Conservation (phyloP, 1,140 invertebrate species). For the Agrypnia vestita region DNA sequence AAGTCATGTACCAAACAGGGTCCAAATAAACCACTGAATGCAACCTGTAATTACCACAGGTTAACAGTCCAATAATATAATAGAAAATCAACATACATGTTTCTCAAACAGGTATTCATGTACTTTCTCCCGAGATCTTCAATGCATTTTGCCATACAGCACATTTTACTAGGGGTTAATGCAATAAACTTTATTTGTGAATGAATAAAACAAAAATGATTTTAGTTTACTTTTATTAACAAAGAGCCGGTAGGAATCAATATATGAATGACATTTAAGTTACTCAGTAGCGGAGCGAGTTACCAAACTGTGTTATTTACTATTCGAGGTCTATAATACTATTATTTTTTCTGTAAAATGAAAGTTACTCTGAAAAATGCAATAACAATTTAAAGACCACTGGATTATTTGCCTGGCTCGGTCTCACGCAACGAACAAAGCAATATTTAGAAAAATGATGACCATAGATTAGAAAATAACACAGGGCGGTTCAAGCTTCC, state of each 20-base stretch:
- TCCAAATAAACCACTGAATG: too few species aligned
- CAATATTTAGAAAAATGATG: constrained; percentile 13
- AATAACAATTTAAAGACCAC: background rate
- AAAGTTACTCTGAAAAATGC: background rate
- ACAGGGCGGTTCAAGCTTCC: constrained; percentile 50
- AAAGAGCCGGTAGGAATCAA: constrained; percentile 62
- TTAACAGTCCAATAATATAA: too few species aligned
- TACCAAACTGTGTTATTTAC: constrained; percentile 56
- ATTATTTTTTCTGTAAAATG: constrained; percentile 3
- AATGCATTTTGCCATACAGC: too few species aligned
- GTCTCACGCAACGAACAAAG: constrained; percentile 33
- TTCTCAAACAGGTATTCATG: too few species aligned
- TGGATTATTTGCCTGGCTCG: constrained; percentile 42
- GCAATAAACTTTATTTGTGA: too few species aligned
- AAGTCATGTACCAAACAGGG: too few species aligned
- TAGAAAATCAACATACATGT: too few species aligned
- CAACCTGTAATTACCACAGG: too few species aligned
- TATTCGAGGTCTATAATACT: constrained; percentile 14
- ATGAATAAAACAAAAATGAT: constrained; percentile 8
- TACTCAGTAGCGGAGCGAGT: constrained; percentile 57
- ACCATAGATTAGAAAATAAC: constrained; percentile 50
- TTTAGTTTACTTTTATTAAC: constrained; percentile 61
- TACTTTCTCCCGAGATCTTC: too few species aligned
- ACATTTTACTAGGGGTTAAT: too few species aligned
- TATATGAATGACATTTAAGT: constrained; percentile 61